Evolutionary conservation across 2,113 vertebrate genomes (phyloP).

Genomic region (Gopherus evgoodei): DNA sequence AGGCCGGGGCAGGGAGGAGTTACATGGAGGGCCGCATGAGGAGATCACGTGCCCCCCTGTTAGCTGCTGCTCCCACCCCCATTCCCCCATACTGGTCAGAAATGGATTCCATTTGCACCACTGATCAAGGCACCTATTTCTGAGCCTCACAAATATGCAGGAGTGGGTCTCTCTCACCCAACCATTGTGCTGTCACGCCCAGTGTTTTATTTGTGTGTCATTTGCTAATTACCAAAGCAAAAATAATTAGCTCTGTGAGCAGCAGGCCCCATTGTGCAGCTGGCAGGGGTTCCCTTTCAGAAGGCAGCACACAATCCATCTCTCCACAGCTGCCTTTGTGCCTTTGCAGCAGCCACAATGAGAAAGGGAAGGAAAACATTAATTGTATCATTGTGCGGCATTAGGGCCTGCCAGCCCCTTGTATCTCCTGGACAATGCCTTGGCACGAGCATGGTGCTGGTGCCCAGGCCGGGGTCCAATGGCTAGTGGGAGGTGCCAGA

Average conservation of each 20-base stretch:
- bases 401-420: background rate
- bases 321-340: background rate
- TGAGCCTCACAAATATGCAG: background rate
- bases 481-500: background rate
- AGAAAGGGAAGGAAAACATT: background rate
- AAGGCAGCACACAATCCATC: too few relatives aligned
- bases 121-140: background rate
- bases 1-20: too few relatives aligned
- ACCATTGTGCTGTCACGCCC: background rate
- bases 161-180: background rate
- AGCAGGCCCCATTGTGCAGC: background rate
- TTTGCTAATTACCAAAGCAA: background rate
- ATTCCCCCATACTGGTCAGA: too few relatives aligned
- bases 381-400: background rate
- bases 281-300: background rate
- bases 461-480: accelerated
- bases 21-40: too few relatives aligned
- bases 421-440: accelerated
- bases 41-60: too few relatives aligned
- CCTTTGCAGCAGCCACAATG: background rate
- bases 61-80: too few relatives aligned
- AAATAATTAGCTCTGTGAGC: background rate
- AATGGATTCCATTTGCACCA: too few relatives aligned
- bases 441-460: background rate
- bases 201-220: background rate